These are phyloP conservation scores for Taxidea taxus DNA, from an alignment of 2,113 vertebrate species.

Conservation along the genomic window DNA sequence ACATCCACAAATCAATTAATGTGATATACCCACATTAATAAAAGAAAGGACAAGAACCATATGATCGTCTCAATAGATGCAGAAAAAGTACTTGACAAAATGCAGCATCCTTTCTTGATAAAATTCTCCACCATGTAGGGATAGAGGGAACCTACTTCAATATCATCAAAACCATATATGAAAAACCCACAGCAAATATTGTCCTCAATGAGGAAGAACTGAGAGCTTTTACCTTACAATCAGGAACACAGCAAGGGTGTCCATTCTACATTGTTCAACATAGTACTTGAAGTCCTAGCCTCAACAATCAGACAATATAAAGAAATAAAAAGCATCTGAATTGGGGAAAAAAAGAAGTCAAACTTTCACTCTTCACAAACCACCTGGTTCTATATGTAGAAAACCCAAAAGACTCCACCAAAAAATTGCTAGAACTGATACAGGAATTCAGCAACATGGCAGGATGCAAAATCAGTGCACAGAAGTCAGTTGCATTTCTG, in stretches of 20 bases:
- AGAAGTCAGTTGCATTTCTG: no score
- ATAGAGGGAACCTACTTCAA: not conserved
- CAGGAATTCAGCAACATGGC: no score
- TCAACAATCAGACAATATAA: not conserved
- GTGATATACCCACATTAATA: not conserved
- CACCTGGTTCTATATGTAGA: no score
- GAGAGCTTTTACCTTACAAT: no score
- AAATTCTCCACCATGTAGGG: not conserved
- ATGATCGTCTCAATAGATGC: not conserved
- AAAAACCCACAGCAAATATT: no score
- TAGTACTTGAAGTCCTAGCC: not conserved
- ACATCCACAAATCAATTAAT: not conserved
- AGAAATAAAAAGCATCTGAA: not conserved
- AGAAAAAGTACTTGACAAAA: not conserved
- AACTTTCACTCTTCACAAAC: no score
- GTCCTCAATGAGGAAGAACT: no score
- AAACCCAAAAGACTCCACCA: no score
- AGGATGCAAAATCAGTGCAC: no score
- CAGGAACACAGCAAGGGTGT: not conserved
- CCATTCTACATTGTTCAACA: not conserved
- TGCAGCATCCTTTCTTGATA: not conserved
- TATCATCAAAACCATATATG: no score
- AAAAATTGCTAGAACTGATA: no score
- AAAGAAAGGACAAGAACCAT: not conserved
- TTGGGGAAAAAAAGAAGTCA: not conserved